Base-by-base conservation (phyloP, 2,888 invertebrate species). In the Dryobota labecula region DNA sequence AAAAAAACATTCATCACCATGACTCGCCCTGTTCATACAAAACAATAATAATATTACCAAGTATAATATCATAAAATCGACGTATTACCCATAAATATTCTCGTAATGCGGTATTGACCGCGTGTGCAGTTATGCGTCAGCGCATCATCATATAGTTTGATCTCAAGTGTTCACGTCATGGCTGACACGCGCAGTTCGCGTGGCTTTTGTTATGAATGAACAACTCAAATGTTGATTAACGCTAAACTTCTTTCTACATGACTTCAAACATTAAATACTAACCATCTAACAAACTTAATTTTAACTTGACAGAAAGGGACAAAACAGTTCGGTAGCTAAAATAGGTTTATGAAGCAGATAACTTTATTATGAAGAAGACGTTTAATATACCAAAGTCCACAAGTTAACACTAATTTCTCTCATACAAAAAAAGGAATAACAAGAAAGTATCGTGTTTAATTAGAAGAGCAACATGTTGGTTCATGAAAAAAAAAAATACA, bases 161-260 rank as follows among this genome's bases (percentile, higher is more conserved):
- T 57, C 30, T 64, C 51, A 51, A 80, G 75, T 75, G 65, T 2
- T 4, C 36, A 20, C 76, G 58, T 76, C 81, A 75, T 24, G 33
- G 6, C 41, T n/a, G 51, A 47, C 41, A 15, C 13, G 30, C 13
- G n/a, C 27, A 41, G 41, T 5, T 9, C 56, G 18, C 69, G 56
- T 62, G 69, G 27, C 2, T 13, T 7, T 7, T 24, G 24, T 38
- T 45, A 38, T 53, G 8, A 69, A 69, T 69, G 9, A 36, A n/a
- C 43, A 15, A 24, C 24, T 9, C 3, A n/a, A 60, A 53, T n/a
- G 30, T 20, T n/a, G 47, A 47, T 18, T 20, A 20, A 20, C 7
- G 2, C 53, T 24, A 20, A 41, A 0, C 8, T 24, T 13, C n/a
- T 2, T 36, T 2, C 5, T 6, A 38, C 1, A 18, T 30, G 1